These are phyloP conservation scores for Drosophila nigritarsus DNA, from an alignment of 2,888 invertebrate genomes.

Conservation along the genomic window DNA sequence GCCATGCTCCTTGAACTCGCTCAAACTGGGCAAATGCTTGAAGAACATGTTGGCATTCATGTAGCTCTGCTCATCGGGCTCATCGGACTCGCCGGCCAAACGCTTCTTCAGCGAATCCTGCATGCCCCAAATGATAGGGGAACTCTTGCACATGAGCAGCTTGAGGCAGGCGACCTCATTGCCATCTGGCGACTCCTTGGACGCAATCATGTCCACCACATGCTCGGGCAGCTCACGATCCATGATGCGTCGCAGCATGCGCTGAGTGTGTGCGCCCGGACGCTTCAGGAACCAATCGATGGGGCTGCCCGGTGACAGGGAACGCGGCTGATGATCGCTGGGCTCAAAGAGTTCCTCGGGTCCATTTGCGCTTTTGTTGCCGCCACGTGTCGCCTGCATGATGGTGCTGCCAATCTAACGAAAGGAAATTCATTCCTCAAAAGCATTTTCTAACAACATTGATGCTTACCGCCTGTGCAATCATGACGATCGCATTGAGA, in stretches of 20 bases:
- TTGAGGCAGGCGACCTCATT: slow-evolving; percentile 90
- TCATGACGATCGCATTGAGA: slow-evolving; percentile 92
- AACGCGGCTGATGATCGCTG: slow-evolving; percentile 74
- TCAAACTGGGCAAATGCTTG: slow-evolving; percentile 87
- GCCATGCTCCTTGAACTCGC: slow-evolving; percentile 87
- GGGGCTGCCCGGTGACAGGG: slow-evolving; percentile 84
- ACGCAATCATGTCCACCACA: slow-evolving; percentile 87
- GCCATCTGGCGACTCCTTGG: slow-evolving; percentile 86
- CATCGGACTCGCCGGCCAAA: slow-evolving; percentile 55
- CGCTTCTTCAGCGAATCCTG: slow-evolving; percentile 87
- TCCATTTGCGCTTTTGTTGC: slow-evolving; percentile 34
- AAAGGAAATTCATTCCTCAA: neutral
- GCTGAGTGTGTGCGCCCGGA: slow-evolving; percentile 86
- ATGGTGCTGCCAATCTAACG: slow-evolving; percentile 78
- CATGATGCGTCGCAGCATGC: slow-evolving; percentile 86
- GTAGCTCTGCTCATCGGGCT: slow-evolving; percentile 55
- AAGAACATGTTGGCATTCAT: slow-evolving; percentile 86
- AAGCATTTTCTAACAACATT: neutral
- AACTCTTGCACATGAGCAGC: slow-evolving; percentile 90
- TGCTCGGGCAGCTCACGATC: slow-evolving; percentile 88
- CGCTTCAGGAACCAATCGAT: slow-evolving; percentile 89
- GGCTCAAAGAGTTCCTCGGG: slow-evolving; percentile 71
- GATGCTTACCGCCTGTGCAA: slow-evolving; percentile 91
- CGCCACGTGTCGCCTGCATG: slow-evolving; percentile 62
- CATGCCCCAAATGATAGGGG: slow-evolving; percentile 91